Conservation (phyloP, 2,797 vertebrate genomes). For the Ataeniobius toweri region DNA sequence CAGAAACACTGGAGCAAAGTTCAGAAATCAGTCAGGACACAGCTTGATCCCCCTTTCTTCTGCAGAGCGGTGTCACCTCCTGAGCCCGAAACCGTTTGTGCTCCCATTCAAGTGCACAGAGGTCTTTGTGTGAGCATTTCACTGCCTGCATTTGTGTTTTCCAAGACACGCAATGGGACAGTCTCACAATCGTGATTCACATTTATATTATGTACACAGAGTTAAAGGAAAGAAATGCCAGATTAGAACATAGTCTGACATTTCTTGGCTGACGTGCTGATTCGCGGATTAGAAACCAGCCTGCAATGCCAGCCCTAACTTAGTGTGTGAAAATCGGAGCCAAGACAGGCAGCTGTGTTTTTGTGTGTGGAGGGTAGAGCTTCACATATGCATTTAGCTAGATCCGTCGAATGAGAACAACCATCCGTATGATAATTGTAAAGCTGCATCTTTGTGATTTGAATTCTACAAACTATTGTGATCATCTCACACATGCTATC, state of each 20-base stretch:
- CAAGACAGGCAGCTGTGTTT: constrained; percentile 38
- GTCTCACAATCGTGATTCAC: constrained; percentile 28
- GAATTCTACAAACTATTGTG: constrained; percentile 51
- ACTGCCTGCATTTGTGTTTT: constrained; percentile 14
- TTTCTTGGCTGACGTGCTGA: constrained; percentile 65
- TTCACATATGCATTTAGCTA: constrained; percentile 43
- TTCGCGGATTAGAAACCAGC: constrained; percentile 67
- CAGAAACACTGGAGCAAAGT: constrained; percentile 18
- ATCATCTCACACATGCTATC: constrained; percentile 21
- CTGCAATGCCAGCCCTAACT: constrained; percentile 44
- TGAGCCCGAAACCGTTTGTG: constrained; percentile 28
- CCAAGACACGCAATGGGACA: constrained; percentile 29
- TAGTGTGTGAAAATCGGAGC: constrained; percentile 16
- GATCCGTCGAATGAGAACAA: constrained; percentile 55
- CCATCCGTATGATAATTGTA: constrained; percentile 54
- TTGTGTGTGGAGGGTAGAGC: constrained; percentile 12
- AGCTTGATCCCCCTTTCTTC: constrained; percentile 37
- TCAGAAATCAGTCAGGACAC: constrained; percentile 45
- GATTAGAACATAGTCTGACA: constrained; percentile 67
- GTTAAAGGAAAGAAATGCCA: constrained; percentile 48
- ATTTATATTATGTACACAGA: constrained; percentile 13
- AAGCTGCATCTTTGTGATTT: constrained; percentile 57
- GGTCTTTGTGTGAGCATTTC: not conserved
- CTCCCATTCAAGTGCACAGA: constrained; percentile 4
- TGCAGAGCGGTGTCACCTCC: constrained; percentile 38